Conservation (phyloP, 1,140 invertebrate genomes). For the Drosophila sproati region DNA sequence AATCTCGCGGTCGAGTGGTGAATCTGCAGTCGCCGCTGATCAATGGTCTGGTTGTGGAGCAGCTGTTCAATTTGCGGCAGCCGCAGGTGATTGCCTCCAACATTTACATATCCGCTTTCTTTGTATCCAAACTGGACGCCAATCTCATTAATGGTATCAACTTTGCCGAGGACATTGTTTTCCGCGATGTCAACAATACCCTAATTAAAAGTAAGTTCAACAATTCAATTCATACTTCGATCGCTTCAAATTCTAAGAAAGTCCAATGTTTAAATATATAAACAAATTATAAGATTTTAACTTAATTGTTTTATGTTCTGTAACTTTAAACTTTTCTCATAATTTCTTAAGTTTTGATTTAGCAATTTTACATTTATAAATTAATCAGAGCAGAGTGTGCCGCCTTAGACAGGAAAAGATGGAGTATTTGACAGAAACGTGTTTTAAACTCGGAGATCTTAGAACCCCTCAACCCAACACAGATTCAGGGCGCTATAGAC, state of each 20-base stretch:
- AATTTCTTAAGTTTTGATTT: no score
- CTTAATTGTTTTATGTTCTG: no score
- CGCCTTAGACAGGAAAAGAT: not conserved
- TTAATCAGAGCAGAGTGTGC: no score
- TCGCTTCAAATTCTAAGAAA: no score
- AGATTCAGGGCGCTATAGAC: no score
- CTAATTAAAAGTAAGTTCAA: constrained; percentile 64
- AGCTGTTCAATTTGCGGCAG: constrained; percentile 67
- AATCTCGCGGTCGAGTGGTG: constrained; percentile 38
- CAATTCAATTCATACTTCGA: no score
- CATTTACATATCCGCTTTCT: constrained; percentile 68
- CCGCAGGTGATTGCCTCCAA: constrained; percentile 65
- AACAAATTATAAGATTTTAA: no score
- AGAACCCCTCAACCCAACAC: no score
- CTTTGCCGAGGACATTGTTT: constrained; percentile 69
- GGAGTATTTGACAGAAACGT: not conserved
- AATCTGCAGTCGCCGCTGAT: constrained; percentile 52
- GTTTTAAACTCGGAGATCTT: no score
- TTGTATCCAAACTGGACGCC: constrained; percentile 57
- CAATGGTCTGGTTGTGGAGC: constrained; percentile 58
- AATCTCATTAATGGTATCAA: constrained; percentile 60
- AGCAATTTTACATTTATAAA: no score
- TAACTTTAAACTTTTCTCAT: no score
- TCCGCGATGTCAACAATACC: constrained; percentile 47
- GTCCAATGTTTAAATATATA: no score